phyloP scores from a whole-genome alignment of 2,888 invertebrate species.

The Amaurobius ferox region DNA sequence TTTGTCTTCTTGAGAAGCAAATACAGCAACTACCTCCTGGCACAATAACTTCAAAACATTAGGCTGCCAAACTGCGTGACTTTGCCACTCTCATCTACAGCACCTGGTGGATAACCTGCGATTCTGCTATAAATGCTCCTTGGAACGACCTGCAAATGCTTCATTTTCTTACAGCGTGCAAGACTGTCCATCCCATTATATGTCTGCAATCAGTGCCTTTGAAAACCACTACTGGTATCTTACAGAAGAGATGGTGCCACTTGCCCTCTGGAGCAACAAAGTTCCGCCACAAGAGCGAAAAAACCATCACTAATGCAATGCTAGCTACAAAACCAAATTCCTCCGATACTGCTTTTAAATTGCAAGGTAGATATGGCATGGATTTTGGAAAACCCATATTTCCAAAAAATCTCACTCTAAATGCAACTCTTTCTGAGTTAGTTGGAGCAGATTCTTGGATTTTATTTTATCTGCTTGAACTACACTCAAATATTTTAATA shows the following conservation, averaged over 20 bases:
- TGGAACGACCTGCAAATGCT: constrained; percentile 10
- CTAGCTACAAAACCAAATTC: not conserved
- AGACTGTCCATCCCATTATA: constrained; percentile 1
- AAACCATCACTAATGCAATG: not conserved
- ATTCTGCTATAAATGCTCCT: not conserved
- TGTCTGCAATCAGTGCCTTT: constrained; percentile 9
- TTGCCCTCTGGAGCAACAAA: constrained; percentile 23
- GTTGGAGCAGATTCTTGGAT: constrained; percentile 2
- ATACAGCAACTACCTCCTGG: not conserved
- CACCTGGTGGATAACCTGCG: constrained; percentile 10
- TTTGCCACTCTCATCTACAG: constrained; percentile 7
- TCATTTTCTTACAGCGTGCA: not conserved
- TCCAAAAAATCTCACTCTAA: not conserved
- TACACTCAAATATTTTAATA: not conserved
- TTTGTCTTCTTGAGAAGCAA: not conserved
- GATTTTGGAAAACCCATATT: constrained; percentile 18
- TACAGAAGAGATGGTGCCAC: constrained; percentile 18
- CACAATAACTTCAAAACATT: constrained; percentile 8
- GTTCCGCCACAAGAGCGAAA: constrained; percentile 3
- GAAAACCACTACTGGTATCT: constrained; percentile 17
- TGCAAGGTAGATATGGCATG: constrained; percentile 7
- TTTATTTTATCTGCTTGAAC: not conserved
- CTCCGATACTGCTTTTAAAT: not conserved
- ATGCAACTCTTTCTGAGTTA: not conserved
- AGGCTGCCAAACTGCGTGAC: not conserved